Evolutionary conservation across 2,113 vertebrate species (phyloP).

Genomic region (Rattus norvegicus): DNA sequence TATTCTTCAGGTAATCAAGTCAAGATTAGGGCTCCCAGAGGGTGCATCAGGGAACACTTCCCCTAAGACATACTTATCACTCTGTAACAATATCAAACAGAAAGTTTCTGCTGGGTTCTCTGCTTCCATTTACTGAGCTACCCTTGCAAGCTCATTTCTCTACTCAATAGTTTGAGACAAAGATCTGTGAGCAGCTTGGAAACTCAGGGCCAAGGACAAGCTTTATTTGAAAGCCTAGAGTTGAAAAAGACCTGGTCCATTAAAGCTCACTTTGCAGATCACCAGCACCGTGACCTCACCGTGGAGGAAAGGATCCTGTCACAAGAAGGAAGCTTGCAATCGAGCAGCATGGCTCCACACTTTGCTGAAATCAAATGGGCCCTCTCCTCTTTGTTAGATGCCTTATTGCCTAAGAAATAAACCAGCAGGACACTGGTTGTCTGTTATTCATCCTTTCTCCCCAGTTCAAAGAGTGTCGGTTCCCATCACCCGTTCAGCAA

Average conservation of each 20-base stretch:
- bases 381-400: constrained; percentile 60
- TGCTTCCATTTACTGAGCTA: constrained; percentile 1
- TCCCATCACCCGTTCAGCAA: constrained; percentile 38
- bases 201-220: constrained; percentile 48
- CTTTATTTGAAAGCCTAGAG: constrained; percentile 59
- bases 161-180: constrained; percentile 44
- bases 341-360: constrained; percentile 56
- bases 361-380: constrained; percentile 65
- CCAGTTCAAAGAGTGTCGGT: constrained; percentile 35
- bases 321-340: constrained; percentile 14
- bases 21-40: not conserved
- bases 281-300: constrained; percentile 14
- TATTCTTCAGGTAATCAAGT: not conserved
- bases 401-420: constrained; percentile 36
- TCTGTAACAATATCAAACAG: not conserved
- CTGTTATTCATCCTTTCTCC: constrained; percentile 52
- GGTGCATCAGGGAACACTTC: not conserved
- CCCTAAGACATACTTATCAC: not conserved
- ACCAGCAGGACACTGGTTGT: constrained; percentile 20
- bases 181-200: constrained; percentile 35
- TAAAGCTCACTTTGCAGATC: constrained; percentile 33
- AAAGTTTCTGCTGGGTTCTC: constrained; percentile 12
- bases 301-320: not conserved
- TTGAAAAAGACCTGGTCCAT: constrained; percentile 51
- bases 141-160: not conserved